A percentile compares a stretch with the other conserved stretches of the same genome.
Evolutionary conservation across 1,140 invertebrate species (phyloP).

Genomic region (Hyphantria cunea): DNA sequence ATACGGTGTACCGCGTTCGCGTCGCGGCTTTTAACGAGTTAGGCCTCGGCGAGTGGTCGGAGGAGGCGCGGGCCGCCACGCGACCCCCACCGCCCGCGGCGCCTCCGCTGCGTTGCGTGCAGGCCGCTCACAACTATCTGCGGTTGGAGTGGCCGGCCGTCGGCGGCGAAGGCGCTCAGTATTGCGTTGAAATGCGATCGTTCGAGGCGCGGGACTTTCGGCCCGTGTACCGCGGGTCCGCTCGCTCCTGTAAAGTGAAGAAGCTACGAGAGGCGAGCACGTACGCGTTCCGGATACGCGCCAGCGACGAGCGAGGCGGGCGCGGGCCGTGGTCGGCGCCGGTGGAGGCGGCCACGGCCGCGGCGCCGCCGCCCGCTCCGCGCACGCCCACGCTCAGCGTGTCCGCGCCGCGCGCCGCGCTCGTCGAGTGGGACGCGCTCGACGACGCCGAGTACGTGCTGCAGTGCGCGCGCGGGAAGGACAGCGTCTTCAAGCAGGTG

Average conservation of each 20-base stretch:
- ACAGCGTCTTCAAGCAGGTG: constrained; percentile 72
- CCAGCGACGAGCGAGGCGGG: constrained; percentile 90
- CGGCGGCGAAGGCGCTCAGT: constrained; percentile 87
- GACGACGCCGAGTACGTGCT: constrained; percentile 84
- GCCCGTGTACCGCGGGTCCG: constrained; percentile 89
- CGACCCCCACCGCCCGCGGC: constrained; percentile 89
- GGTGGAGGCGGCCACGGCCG: constrained; percentile 86
- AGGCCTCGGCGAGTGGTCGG: constrained; percentile 90
- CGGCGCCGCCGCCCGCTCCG: constrained; percentile 89
- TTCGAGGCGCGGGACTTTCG: constrained; percentile 86
- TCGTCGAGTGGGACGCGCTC: constrained; percentile 82
- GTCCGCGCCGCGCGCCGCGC: constrained; percentile 59
- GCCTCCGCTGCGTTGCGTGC: constrained; percentile 88
- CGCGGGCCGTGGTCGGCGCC: constrained; percentile 89
- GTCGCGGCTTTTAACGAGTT: constrained; percentile 92
- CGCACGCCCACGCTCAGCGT: constrained; percentile 85
- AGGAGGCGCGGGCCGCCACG: constrained; percentile 86
- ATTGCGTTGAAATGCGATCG: constrained; percentile 90
- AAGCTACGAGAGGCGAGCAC: constrained; percentile 89
- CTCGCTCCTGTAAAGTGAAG: constrained; percentile 89
- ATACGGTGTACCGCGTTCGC: constrained; percentile 86
- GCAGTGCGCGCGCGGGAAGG: constrained; percentile 84
- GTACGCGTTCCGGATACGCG: constrained; percentile 92
- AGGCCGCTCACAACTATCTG: constrained; percentile 89
- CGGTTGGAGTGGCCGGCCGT: constrained; percentile 93